A percentile compares a stretch with the other conserved stretches of the same genome.
These are phyloP conservation scores for Ailuropoda melanoleuca DNA, from an alignment of 2,113 vertebrate genomes.

Conservation along the genomic window DNA sequence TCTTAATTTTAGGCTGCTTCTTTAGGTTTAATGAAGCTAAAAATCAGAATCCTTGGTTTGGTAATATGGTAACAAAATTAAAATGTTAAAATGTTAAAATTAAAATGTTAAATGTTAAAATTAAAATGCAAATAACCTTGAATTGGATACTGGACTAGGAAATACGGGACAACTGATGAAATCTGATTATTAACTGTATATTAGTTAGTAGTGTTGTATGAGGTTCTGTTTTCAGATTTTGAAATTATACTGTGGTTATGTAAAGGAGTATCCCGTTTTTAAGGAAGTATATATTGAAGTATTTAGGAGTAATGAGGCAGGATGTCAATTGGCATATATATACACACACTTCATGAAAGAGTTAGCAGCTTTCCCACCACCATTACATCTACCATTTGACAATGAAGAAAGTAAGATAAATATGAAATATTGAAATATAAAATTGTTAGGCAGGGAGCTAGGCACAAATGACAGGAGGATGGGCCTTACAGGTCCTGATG, in stretches of 20 bases:
- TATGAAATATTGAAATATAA: neutral
- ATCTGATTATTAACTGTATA: neutral
- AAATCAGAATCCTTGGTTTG: neutral
- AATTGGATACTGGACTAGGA: neutral
- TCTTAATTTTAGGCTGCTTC: neutral
- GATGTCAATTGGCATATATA: neutral
- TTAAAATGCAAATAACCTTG: neutral
- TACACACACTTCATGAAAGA: neutral
- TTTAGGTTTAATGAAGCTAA: neutral
- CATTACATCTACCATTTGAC: neutral
- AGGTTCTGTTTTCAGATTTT: neutral
- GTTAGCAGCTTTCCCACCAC: neutral
- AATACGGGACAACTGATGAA: neutral
- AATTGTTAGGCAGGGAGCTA: neutral
- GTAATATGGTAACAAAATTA: neutral
- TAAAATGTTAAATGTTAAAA: too few species aligned
- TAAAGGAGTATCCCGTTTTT: neutral
- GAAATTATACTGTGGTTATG: neutral
- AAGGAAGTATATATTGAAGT: neutral
- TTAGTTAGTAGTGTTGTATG: neutral
- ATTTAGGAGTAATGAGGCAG: neutral
- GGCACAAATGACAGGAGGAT: neutral
- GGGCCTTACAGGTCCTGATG: neutral
- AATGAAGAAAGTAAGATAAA: neutral
- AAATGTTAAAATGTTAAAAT: neutral